A percentile compares a stretch with the other conserved stretches of the same genome.
Evolutionary conservation across 2,113 vertebrate genomes (phyloP).

Genomic region (Canis aureus): DNA sequence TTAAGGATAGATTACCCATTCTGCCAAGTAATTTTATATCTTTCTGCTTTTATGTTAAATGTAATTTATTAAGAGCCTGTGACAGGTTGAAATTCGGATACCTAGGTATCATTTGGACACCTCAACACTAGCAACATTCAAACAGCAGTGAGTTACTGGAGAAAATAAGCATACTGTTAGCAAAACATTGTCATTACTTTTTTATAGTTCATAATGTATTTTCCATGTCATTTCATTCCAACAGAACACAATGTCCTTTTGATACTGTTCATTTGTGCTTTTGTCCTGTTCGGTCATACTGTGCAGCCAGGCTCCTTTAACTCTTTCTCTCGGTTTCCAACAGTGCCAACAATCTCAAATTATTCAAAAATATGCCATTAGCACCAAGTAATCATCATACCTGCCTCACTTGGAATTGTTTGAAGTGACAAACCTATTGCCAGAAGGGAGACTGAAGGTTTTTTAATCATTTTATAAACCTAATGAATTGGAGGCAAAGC

Average conservation of each 20-base stretch:
- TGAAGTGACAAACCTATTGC: not conserved
- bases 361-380: conserved; percentile 11
- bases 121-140: not conserved
- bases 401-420: not conserved
- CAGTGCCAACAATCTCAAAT: not conserved
- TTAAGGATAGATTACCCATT: not conserved
- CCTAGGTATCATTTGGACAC: not conserved
- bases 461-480: conserved; percentile 39
- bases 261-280: not conserved
- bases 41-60: not conserved
- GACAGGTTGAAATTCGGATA: not conserved
- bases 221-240: conserved; percentile 57
- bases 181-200: not conserved
- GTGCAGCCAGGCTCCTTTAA: not conserved
- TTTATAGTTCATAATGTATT: conserved; percentile 18
- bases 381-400: not conserved
- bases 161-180: not conserved
- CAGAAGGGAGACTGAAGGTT: not conserved
- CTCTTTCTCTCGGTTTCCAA: conserved; percentile 30
- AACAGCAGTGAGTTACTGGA: not conserved
- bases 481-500: not conserved
- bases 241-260: not conserved
- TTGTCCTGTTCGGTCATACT: not conserved
- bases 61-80: not conserved
- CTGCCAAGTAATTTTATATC: not conserved